These are phyloP conservation scores for Heliconius congener DNA, from an alignment of 1,140 invertebrate species.

Conservation along the genomic window DNA sequence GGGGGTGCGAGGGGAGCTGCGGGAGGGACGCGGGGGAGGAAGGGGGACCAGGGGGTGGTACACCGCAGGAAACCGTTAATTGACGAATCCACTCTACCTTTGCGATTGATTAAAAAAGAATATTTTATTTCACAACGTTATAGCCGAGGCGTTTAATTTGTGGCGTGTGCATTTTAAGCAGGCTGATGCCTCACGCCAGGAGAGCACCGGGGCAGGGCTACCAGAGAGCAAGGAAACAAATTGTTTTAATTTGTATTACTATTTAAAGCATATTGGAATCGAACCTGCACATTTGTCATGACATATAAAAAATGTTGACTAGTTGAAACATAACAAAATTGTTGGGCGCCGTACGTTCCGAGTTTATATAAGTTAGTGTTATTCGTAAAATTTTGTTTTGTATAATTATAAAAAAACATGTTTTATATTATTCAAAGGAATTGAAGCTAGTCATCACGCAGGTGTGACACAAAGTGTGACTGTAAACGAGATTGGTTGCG, in stretches of 20 bases:
- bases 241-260: neutral
- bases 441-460: too few relatives aligned
- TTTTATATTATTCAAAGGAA: too few relatives aligned
- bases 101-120: slow-evolving; percentile 37
- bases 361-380: too few relatives aligned
- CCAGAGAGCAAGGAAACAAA: neutral
- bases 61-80: slow-evolving; percentile 35
- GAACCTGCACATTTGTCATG: too few relatives aligned
- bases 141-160: slow-evolving; percentile 11
- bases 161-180: slow-evolving; percentile 3
- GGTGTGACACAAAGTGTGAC: too few relatives aligned
- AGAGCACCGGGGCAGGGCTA: neutral
- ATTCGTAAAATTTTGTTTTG: too few relatives aligned
- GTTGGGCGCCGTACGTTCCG: too few relatives aligned
- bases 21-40: neutral
- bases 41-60: neutral
- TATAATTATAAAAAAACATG: too few relatives aligned
- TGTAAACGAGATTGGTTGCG: too few relatives aligned
- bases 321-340: too few relatives aligned
- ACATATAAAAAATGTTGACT: too few relatives aligned
- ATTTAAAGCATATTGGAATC: neutral
- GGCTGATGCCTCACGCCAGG: neutral
- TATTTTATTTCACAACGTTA: slow-evolving; percentile 27
- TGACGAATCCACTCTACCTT: slow-evolving; percentile 32
- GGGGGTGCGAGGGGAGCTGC: neutral